Evolutionary conservation across 2,888 invertebrate genomes (phyloP).

Genomic region (Rhagium mordax): DNA sequence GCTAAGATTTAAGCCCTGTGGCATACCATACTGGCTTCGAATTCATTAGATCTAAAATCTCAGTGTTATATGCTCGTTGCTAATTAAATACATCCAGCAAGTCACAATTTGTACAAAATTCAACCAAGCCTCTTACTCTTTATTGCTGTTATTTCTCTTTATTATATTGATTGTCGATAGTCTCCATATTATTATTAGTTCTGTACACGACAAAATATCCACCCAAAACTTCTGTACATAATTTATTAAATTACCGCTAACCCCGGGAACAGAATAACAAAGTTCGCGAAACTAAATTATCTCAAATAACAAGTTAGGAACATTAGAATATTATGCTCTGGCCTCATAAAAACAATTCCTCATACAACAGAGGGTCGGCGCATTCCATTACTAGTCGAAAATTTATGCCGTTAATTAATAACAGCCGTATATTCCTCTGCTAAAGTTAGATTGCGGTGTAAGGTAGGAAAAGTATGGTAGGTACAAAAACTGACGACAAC

Average conservation of each 20-base stretch:
- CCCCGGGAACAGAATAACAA: constrained; percentile 16
- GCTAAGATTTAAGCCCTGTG: too few species aligned
- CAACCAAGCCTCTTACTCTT: too few species aligned
- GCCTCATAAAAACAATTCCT: constrained; percentile 9
- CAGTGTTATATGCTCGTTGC: too few species aligned
- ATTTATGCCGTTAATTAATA: constrained; percentile 10
- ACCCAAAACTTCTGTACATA: neutral
- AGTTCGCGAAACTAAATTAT: constrained; percentile 8
- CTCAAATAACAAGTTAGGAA: constrained; percentile 25
- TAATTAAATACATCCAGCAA: too few species aligned
- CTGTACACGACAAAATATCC: neutral
- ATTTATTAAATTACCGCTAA: constrained; percentile 14
- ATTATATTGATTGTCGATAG: neutral
- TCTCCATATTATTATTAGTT: neutral
- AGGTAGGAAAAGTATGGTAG: neutral
- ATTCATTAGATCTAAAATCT: too few species aligned
- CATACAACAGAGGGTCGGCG: constrained; percentile 1
- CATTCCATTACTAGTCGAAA: neutral
- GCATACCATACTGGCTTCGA: too few species aligned
- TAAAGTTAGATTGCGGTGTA: neutral
- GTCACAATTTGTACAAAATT: too few species aligned
- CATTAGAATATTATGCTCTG: constrained; percentile 19
- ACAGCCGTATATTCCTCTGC: neutral
- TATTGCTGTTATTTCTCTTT: too few species aligned
- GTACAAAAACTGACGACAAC: neutral